These are phyloP conservation scores for Plagodis dolabraria DNA, from an alignment of 2,888 invertebrate genomes.

Conservation along the genomic window DNA sequence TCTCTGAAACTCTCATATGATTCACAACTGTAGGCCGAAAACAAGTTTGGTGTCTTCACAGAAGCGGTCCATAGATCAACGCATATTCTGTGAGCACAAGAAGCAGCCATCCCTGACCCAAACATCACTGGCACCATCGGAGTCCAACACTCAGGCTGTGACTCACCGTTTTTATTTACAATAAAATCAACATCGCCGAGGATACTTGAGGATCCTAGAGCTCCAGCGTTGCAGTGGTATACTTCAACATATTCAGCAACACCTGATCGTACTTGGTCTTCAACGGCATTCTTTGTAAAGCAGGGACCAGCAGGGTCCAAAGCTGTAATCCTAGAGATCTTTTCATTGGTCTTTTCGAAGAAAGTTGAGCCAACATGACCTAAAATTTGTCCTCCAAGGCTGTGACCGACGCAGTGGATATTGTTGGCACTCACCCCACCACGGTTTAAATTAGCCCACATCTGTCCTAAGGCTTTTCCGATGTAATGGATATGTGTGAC, in stretches of 20 bases:
- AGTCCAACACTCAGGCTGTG: conserved; percentile 82
- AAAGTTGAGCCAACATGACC: conserved; percentile 66
- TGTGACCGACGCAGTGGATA: conserved; percentile 73
- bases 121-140: conserved; percentile 66
- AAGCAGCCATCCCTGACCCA: conserved; percentile 69
- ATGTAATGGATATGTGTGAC: conserved; percentile 72
- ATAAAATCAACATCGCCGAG: conserved; percentile 85
- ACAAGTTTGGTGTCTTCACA: conserved; percentile 60
- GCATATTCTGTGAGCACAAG: conserved; percentile 71
- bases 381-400: conserved; percentile 72
- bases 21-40: conserved; percentile 65
- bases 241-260: conserved; percentile 86
- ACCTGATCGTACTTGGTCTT: conserved; percentile 78
- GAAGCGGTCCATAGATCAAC: conserved; percentile 67
- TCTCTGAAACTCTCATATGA: conserved; percentile 62
- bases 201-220: conserved; percentile 74
- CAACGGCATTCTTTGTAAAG: conserved; percentile 64
- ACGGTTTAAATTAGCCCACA: conserved; percentile 53
- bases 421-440: conserved; percentile 62
- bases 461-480: conserved; percentile 63
- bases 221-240: conserved; percentile 85
- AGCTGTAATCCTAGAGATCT: conserved; percentile 67
- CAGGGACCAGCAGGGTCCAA: conserved; percentile 78
- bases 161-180: conserved; percentile 83
- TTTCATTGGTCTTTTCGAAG: conserved; percentile 54